These are phyloP conservation scores for Sebastes matsubarae DNA, from an alignment of 2,797 vertebrate species.

Conservation along the genomic window DNA sequence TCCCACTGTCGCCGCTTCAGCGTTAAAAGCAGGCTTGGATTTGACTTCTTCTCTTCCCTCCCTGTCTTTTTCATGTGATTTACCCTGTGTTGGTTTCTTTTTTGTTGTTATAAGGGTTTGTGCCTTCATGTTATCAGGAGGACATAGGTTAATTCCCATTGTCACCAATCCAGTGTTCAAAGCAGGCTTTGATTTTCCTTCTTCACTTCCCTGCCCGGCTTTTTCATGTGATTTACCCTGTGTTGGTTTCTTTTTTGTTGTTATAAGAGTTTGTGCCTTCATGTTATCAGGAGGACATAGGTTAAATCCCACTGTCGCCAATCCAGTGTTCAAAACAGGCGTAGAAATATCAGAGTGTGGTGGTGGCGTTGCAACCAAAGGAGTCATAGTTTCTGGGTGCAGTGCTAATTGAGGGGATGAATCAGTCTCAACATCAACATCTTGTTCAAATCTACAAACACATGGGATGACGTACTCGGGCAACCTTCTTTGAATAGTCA, in stretches of 20 bases:
- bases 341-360: background rate
- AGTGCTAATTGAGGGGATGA: background rate
- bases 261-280: background rate
- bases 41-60: background rate
- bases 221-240: background rate
- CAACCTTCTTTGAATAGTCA: conserved; percentile 13
- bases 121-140: background rate
- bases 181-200: background rate
- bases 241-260: background rate
- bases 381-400: background rate
- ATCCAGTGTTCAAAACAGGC: background rate
- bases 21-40: background rate
- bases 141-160: background rate
- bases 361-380: background rate
- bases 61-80: background rate
- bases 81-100: background rate
- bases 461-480: conserved; percentile 56
- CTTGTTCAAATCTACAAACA: conserved; percentile 20
- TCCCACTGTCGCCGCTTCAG: background rate
- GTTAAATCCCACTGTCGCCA: background rate
- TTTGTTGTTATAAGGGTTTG: background rate
- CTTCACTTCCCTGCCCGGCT: background rate
- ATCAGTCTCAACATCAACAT: conserved; percentile 2
- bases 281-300: background rate
- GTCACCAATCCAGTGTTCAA: background rate